Evolutionary conservation across 2,113 vertebrate genomes (phyloP), one percentile per base, ranked within the genome.

Genomic region (Hepsetus odoe): DNA sequence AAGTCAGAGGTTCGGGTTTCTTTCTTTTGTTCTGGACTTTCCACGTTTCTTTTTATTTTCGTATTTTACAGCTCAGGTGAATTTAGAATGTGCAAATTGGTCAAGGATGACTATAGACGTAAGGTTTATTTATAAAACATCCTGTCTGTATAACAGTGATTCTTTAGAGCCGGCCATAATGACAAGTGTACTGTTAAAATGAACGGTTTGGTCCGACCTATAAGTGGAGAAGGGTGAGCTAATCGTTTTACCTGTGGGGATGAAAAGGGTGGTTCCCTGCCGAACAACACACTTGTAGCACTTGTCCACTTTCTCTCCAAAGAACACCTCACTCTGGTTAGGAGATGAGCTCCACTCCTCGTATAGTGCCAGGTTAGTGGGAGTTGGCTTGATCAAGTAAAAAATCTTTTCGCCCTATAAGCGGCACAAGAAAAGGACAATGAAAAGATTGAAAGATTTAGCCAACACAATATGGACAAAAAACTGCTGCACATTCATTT

Each of bases 331-430:
- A 51, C 97, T 99, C 92, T 99, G 98, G 89, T 97, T 98, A 85
- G 96, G 94, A 67, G 97, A 98, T 76, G 96, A 98, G 90, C 98
- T 99, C 98, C 98, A 99, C 46, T 95, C 94, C 92, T 99, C 98
- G 18, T 99, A 99, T 64, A 96, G 94, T 90, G 96, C 95, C 91
- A 99, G 93, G 91, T 99, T 99, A 90, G 93, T 90, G 86, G 92
- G 90, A 67, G 96, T 96, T 74, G 98, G 98, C 85, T 97, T 96
- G 90, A 99, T 99, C 92, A 99, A 90, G 91, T 98, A 99, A 91
- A 99, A 99, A 82, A 99, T 90, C 89, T 99, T 99, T 86, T 99
- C 98, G 79, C 98, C 98, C 98, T 99, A 86, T 75, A 78, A 11
- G n/a, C n/a, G 16, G 1, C 4, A 2, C 32, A 5, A 62, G 9